These are phyloP conservation scores for Leucozona laternaria DNA, from an alignment of 2,888 invertebrate species.

Conservation along the genomic window DNA sequence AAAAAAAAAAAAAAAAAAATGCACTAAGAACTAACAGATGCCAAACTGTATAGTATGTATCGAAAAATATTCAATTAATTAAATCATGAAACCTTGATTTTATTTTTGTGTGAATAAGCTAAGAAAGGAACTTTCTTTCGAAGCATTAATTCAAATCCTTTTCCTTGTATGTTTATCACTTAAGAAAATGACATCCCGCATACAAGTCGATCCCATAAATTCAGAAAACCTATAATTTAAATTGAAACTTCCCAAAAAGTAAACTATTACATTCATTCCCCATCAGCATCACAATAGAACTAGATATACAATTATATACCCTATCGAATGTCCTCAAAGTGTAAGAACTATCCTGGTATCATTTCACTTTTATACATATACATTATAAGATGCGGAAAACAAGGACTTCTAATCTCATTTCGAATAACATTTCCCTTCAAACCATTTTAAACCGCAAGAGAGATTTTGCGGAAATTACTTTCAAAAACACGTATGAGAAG, in stretches of 20 bases:
- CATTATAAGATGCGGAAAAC: slow-evolving; percentile 51
- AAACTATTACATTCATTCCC: slow-evolving; percentile 60
- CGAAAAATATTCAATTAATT: no score
- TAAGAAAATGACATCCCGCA: slow-evolving; percentile 59
- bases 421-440: slow-evolving; percentile 66
- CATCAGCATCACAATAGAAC: slow-evolving; percentile 24
- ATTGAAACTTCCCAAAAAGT: slow-evolving; percentile 73
- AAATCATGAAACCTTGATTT: no score
- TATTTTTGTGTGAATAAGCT: background rate
- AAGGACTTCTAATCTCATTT: slow-evolving; percentile 74
- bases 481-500: slow-evolving; percentile 76
- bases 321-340: slow-evolving; percentile 24
- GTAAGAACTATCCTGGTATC: slow-evolving; percentile 47
- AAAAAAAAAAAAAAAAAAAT: no score
- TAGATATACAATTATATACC: background rate
- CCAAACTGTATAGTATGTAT: no score
- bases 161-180: slow-evolving; percentile 32
- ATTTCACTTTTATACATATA: slow-evolving; percentile 30
- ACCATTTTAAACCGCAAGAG: slow-evolving; percentile 60
- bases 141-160: background rate
- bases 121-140: background rate
- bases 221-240: slow-evolving; percentile 70
- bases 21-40: no score
- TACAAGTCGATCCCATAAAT: slow-evolving; percentile 65
- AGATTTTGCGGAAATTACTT: slow-evolving; percentile 76